Evolutionary conservation across 2,797 vertebrate species (phyloP), one percentile per base, ranked within the genome.

Genomic region (Vireo griseus): DNA sequence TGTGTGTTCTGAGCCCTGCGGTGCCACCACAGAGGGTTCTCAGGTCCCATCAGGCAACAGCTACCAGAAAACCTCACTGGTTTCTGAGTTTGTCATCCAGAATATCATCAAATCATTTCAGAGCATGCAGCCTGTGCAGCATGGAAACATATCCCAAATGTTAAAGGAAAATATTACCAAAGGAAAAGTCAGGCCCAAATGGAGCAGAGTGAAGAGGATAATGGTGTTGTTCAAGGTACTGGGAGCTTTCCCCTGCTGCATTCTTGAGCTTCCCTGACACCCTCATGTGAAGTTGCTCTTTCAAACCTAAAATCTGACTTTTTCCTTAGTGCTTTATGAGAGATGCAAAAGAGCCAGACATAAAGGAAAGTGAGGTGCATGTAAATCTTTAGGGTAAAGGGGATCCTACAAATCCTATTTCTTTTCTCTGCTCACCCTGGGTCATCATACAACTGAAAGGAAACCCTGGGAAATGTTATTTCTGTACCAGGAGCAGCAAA

Each of bases 391-490:
- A 94, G 94, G 91, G 96, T 88, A 95, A 90, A 37, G 62, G 44
- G 94, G 94, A 94, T 88, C 86, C 90, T 94, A 86, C 93, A 97
- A 97, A 98, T 97, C 94, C 50, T 61, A 78, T 97, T 97, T 95
- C 85, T 96, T 95, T 44, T 65, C 90, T 95, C 88, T 31, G 83
- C 92, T 96, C 95, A 95, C 97, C 96, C 92, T 16, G 37, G 97
- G 97, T 97, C 96, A 94, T 87, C 77, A 67, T 29, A 94, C 87
- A 96, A 96, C 79, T 15, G 80, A 97, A 97, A 66, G 92, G 90
- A 92, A 97, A 97, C 88, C 86, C 92, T 54, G 39, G 95, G 91
- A 95, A 98, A 98, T 92, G 97, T 96, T 97, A 97, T 97, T 98
- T 98, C 85, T 97, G 92, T 96, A 94, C 76, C 87, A 59, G 96